Conservation (phyloP, 2,888 invertebrate genomes). For the Xanthia icteritia region DNA sequence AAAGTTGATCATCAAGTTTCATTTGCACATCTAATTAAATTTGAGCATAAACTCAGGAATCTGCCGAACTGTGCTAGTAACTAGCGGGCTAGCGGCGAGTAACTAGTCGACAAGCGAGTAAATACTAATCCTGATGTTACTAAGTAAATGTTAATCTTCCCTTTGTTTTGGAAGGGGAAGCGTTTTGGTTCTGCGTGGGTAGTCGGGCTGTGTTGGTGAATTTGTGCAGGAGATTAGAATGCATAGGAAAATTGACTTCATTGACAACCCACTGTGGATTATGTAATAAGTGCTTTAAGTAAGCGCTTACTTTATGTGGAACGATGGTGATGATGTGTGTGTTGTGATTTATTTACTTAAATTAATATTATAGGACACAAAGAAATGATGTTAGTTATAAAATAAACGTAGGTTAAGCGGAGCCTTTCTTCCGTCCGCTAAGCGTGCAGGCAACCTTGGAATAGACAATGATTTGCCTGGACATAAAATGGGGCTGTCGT, state of each 20-base stretch:
- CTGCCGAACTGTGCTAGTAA: background rate
- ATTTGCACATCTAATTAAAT: background rate
- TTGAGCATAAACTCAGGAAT: background rate
- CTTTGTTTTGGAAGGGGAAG: conserved; percentile 6
- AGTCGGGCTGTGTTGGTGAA: background rate
- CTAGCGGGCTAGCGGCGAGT: background rate
- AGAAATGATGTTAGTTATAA: background rate
- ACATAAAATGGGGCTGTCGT: no score
- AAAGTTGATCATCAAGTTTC: no score
- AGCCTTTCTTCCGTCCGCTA: no score
- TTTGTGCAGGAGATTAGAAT: background rate
- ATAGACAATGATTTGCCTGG: no score
- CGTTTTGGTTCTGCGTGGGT: background rate
- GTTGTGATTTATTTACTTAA: background rate
- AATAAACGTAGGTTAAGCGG: no score
- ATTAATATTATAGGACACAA: no score
- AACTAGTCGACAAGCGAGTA: conserved; percentile 5
- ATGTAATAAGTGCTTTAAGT: background rate
- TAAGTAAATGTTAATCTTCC: conserved; percentile 42
- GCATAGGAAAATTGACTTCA: background rate
- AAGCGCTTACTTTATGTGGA: background rate
- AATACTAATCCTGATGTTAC: conserved; percentile 30
- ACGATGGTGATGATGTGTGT: background rate
- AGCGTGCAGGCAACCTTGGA: no score
- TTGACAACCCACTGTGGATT: background rate